Evolutionary conservation across 1,140 invertebrate genomes (phyloP).

Genomic region (Rhyacophila brunnea): DNA sequence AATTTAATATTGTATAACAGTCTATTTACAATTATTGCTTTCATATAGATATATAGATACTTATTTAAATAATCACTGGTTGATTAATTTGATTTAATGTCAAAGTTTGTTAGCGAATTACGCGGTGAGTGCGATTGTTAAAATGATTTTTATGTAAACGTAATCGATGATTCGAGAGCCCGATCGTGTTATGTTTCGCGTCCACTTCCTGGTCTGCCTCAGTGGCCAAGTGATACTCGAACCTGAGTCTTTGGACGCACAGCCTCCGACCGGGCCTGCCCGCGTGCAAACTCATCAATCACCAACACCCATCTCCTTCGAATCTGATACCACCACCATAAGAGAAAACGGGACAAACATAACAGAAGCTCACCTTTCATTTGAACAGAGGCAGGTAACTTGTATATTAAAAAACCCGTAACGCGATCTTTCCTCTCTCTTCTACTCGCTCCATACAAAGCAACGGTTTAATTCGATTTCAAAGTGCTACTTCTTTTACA

Average conservation of each 20-base stretch:
- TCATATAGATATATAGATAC: no score
- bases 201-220: constrained; percentile 27
- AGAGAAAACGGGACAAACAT: constrained; percentile 2
- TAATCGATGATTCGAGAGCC: constrained; percentile 22
- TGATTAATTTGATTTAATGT: no score
- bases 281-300: constrained; percentile 22
- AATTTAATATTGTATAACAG: no score
- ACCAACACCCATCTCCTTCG: constrained; percentile 18
- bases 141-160: neutral
- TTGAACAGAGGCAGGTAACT: constrained; percentile 31
- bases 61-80: no score
- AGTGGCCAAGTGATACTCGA: constrained; percentile 7
- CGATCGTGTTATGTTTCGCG: constrained; percentile 8
- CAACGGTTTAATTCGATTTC: constrained; percentile 24
- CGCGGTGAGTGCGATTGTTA: neutral
- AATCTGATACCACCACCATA: neutral
- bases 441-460: constrained; percentile 1
- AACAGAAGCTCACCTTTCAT: constrained; percentile 29
- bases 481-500: constrained; percentile 1
- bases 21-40: no score
- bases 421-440: constrained; percentile 16
- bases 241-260: neutral
- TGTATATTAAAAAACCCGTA: constrained; percentile 11
- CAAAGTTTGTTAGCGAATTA: no score
- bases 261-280: constrained; percentile 15